Evolutionary conservation across 2,888 invertebrate genomes (phyloP), one percentile per base, ranked within the genome.

Genomic region (Hydropsyche betteni): DNA sequence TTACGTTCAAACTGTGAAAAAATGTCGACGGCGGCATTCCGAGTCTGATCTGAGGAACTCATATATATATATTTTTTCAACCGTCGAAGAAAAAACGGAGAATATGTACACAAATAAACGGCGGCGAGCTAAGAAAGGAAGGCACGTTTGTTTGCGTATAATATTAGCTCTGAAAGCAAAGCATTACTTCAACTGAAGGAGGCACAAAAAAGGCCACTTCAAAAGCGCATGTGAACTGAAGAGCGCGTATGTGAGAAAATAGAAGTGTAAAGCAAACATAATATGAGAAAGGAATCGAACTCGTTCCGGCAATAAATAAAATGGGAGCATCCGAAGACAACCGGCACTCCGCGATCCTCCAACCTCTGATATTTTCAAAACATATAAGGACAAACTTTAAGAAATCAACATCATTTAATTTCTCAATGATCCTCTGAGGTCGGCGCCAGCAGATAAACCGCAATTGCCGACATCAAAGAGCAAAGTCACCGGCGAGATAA

Each of bases 361-460:
- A 24, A 24, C 24, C 24, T 24, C 24, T 24, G 24, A 24, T 44
- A 10, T 8, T 2, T 7, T 44, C 10, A 44, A 4, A 10, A 44
- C 3, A 6, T 8, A 44, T 44, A 10, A 44, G 10, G 7, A 44
- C 10, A 10, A 44, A 44, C 44, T 44, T 44, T 44, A 1, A 1
- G 4, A 4, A 6, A 44, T 44, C 24, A 10, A 44, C 44, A 44
- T 44, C 44, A 44, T 44, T 24, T 8, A 58, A 24, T 58, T 24
- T 58, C 14, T 2, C 58, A 24, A 16, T 10, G 44, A 51, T 16
- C 44, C 51, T 69, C 50, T 69, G 69, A 69, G 24, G 69, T 44
- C 69, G 61, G 61, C 44, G 64, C 51, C 76, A 51, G 44, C n/a
- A 36, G 34, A 76, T 76, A 76, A 76, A 74, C 70, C 53, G 74